Evolutionary conservation across 2,888 invertebrate species (phyloP), one percentile per base, ranked within the genome.

Genomic region (Andrena fulva): DNA sequence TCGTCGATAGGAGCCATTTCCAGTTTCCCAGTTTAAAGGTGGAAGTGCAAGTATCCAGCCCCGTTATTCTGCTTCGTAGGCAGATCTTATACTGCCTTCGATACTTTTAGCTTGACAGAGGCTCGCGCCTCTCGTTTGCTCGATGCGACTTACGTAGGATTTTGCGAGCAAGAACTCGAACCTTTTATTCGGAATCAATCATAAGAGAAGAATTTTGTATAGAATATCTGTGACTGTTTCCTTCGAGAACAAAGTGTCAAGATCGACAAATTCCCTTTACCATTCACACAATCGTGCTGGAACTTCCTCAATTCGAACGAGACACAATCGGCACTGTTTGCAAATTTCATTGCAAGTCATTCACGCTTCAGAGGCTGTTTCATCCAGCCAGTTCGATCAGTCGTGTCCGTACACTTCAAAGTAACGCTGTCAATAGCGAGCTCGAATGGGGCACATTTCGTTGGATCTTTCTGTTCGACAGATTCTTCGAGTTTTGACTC

Each of bases 341-440:
- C 35, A 54, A 52, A 72, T 54, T 64, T 35, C 63, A 54, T 35
- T 64, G 63, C n/a, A 54, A 64, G 52, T 42, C 33, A 48, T 52
- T 33, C 35, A 63, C 63, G 27, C 31, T 35, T 67, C 31, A 10
- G 6, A 52, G 5, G 27, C 31, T n/a, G 33, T 63, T 27, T 54
- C 54, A 2, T 27, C 24, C 54, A 54, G 20, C 2, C 54, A 20
- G n/a, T 54, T 54, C 20, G 54, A 52, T 20, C 52, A 20, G 20
- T 16, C 62, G 12, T 42, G 12, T 12, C 42, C 12, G 42, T 42
- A 42, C 42, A 42, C 31, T 50, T 71, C 31, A 50, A 52, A 52
- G 20, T 8, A 31, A 20, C 10, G 20, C 6, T 5, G 63, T 20
- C 63, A 63, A 24, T 35, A 35, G 35, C 16, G 20, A 5, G 31